Conservation (phyloP, 2,113 vertebrate species). For the Sardina pilchardus region DNA sequence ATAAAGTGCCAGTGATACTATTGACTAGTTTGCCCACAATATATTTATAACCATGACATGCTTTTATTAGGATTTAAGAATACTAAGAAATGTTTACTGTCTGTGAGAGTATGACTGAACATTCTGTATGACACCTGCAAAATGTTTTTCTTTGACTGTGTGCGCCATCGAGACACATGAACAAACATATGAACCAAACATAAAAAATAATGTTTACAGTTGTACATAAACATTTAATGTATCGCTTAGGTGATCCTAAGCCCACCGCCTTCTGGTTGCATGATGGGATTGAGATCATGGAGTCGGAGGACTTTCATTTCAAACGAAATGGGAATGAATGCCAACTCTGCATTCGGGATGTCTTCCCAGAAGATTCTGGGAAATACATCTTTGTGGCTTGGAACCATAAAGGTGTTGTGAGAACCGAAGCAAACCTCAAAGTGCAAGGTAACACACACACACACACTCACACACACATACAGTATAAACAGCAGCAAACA, state of each 20-base stretch:
- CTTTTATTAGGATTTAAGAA: neutral
- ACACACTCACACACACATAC: neutral
- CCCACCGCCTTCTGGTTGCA: neutral
- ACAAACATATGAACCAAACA: neutral
- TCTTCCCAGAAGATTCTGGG: conserved; percentile 3
- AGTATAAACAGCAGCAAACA: neutral
- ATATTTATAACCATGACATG: neutral
- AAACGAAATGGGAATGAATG: neutral
- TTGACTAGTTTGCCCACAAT: neutral
- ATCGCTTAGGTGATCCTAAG: neutral
- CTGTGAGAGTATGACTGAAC: neutral
- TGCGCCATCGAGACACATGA: neutral
- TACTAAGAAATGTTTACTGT: neutral
- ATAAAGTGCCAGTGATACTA: neutral
- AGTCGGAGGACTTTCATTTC: neutral
- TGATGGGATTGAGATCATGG: neutral
- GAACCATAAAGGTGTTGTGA: conserved; percentile 1
- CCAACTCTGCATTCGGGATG: neutral
- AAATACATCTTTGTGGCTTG: conserved; percentile 12
- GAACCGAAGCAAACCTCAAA: neutral
- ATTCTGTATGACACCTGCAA: neutral
- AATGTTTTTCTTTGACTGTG: neutral
- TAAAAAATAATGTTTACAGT: neutral
- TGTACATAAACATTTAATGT: neutral
- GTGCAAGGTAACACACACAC: conserved; percentile 9